Conservation (phyloP, 2,113 vertebrate genomes). For the Haemorhous mexicanus region DNA sequence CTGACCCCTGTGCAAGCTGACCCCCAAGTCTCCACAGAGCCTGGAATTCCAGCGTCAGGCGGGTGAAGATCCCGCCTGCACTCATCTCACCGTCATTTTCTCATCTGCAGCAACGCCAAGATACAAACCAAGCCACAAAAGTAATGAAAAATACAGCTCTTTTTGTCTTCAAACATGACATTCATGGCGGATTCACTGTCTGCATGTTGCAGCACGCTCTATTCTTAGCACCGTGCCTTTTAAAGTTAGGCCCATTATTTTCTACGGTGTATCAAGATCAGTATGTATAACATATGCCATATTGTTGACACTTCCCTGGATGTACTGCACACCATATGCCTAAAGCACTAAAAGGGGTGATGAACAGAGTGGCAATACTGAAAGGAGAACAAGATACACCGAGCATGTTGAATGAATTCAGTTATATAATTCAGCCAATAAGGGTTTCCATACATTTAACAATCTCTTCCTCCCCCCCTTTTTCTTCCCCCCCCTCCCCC, state of each 20-base stretch:
- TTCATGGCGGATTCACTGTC: slow-evolving; percentile 43
- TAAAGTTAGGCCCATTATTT: slow-evolving; percentile 68
- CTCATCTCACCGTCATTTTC: neutral
- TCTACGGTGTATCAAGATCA: slow-evolving; percentile 68
- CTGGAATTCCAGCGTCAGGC: rapidly evolving
- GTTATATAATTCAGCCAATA: slow-evolving; percentile 63
- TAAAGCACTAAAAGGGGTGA: slow-evolving; percentile 67
- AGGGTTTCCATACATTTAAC: slow-evolving; percentile 63
- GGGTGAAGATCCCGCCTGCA: neutral
- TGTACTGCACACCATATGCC: slow-evolving; percentile 67
- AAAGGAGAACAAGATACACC: slow-evolving; percentile 58
- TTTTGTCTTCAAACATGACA: slow-evolving; percentile 64
- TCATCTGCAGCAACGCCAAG: neutral
- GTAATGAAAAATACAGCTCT: slow-evolving; percentile 55
- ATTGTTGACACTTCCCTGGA: slow-evolving; percentile 69
- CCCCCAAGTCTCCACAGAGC: rapidly evolving
- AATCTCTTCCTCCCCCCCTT: rapidly evolving
- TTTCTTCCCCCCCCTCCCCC: neutral
- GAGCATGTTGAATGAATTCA: slow-evolving; percentile 62
- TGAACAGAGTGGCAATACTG: slow-evolving; percentile 67
- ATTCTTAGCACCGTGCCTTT: slow-evolving; percentile 64
- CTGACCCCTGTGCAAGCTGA: rapidly evolving
- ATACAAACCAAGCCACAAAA: slow-evolving; percentile 10
- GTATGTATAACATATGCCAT: slow-evolving; percentile 68
- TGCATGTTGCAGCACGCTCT: slow-evolving; percentile 48